A percentile compares a stretch with the other conserved stretches of the same genome.
Conservation (phyloP, 2,113 vertebrate genomes). For the Axis porcinus region DNA sequence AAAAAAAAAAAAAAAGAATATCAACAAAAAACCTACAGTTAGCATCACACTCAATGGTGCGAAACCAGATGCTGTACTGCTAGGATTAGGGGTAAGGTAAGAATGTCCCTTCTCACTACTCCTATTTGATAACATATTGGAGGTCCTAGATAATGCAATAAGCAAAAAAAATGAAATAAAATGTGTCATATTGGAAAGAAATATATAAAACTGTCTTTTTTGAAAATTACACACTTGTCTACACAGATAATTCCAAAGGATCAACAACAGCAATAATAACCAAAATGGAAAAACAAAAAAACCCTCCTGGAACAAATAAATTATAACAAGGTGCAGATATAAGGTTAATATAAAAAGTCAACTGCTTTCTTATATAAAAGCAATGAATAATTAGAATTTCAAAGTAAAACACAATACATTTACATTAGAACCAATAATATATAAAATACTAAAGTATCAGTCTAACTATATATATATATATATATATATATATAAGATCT, state of each 20-base stretch:
- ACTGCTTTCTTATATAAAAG: background rate
- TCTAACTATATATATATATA: background rate
- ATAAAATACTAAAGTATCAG: background rate
- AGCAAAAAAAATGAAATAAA: background rate
- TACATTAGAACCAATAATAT: background rate
- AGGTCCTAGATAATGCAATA: background rate
- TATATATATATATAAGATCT: background rate
- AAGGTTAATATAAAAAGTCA: background rate
- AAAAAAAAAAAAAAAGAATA: too few relatives aligned
- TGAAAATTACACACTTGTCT: background rate
- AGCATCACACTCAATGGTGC: background rate
- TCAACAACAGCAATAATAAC: background rate
- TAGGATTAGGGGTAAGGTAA: background rate
- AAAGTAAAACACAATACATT: background rate
- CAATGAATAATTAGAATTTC: background rate
- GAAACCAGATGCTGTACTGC: background rate
- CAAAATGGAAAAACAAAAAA: background rate
- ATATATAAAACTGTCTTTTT: background rate
- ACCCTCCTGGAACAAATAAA: background rate
- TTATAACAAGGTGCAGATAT: background rate
- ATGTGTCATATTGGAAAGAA: background rate
- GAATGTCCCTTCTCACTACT: background rate
- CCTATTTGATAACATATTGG: background rate
- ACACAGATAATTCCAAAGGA: background rate
- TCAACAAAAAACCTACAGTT: background rate